phyloP scores from a whole-genome alignment of 2,797 vertebrate genomes.

The Pseudochirops cupreus region DNA sequence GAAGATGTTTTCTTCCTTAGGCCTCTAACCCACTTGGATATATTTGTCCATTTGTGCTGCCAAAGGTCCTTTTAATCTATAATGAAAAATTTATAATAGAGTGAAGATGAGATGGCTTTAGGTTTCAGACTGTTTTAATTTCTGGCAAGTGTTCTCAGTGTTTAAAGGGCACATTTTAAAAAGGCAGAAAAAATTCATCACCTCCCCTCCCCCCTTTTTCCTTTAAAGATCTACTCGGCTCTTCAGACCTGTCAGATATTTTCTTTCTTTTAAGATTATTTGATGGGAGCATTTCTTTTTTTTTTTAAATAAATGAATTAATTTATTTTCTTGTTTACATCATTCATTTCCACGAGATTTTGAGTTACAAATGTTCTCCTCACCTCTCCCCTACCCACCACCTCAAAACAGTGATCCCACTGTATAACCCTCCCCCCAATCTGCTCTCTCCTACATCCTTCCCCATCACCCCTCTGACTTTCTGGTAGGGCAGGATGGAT shows the following conservation, averaged over 20 bases:
- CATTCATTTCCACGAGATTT: too few relatives aligned
- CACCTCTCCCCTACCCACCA: too few relatives aligned
- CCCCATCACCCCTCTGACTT: too few relatives aligned
- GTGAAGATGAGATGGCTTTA: slow-evolving; percentile 13
- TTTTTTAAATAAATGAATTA: too few relatives aligned
- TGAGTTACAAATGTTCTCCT: too few relatives aligned
- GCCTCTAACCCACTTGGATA: neutral
- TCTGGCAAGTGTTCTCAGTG: neutral
- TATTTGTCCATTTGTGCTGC: neutral
- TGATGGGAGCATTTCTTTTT: neutral
- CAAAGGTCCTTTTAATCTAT: neutral
- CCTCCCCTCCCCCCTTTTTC: neutral
- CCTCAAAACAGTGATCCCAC: too few relatives aligned
- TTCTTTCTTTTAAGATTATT: neutral
- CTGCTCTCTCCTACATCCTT: too few relatives aligned
- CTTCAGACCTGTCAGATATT: neutral
- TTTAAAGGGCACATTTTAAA: neutral
- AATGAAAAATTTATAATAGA: neutral
- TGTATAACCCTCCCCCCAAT: too few relatives aligned
- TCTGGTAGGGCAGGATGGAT: too few relatives aligned
- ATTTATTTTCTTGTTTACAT: too few relatives aligned
- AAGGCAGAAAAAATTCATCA: neutral
- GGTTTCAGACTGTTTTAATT: slow-evolving; percentile 17
- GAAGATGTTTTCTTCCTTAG: neutral
- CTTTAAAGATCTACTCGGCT: neutral